These are phyloP conservation scores for Alosa alosa DNA, from an alignment of 2,113 vertebrate genomes.

Conservation along the genomic window DNA sequence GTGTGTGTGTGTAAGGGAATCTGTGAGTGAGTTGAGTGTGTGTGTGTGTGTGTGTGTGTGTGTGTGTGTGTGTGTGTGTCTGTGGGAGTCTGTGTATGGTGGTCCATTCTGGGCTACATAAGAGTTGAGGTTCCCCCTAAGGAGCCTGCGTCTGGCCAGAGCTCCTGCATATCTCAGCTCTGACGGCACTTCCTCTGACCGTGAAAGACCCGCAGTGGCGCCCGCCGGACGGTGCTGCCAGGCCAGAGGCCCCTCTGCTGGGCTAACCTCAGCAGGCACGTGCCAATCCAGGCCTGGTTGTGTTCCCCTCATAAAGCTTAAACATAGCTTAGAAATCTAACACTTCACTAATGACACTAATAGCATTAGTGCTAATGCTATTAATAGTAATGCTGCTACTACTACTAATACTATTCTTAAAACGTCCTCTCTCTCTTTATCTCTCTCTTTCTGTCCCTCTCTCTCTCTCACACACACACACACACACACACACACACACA, in stretches of 20 bases:
- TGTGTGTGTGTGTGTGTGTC: background rate
- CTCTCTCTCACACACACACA: constrained; percentile 14
- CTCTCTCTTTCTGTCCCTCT: too few relatives aligned
- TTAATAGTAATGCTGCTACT: background rate
- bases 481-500: constrained; percentile 27
- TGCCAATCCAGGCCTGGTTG: too few relatives aligned
- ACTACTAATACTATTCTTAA: too few relatives aligned
- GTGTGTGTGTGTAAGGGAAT: too few relatives aligned
- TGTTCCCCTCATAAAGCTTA: background rate
- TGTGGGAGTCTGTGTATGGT: background rate
- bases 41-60: constrained; percentile 1
- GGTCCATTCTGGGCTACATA: background rate
- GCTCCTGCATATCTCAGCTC: constrained; percentile 56
- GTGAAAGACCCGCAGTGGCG: background rate
- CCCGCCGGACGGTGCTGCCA: background rate
- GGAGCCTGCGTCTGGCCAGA: constrained; percentile 35
- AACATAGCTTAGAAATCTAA: background rate
- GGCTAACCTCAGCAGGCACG: too few relatives aligned
- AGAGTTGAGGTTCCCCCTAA: too few relatives aligned
- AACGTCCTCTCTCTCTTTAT: too few relatives aligned
- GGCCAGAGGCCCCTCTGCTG: background rate
- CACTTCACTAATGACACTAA: background rate
- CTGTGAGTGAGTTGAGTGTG: too few relatives aligned
- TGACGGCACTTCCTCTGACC: constrained; percentile 21
- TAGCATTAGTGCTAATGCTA: background rate